Evolutionary conservation across 2,113 vertebrate genomes (phyloP).

Genomic region (Amphiprion percula): DNA sequence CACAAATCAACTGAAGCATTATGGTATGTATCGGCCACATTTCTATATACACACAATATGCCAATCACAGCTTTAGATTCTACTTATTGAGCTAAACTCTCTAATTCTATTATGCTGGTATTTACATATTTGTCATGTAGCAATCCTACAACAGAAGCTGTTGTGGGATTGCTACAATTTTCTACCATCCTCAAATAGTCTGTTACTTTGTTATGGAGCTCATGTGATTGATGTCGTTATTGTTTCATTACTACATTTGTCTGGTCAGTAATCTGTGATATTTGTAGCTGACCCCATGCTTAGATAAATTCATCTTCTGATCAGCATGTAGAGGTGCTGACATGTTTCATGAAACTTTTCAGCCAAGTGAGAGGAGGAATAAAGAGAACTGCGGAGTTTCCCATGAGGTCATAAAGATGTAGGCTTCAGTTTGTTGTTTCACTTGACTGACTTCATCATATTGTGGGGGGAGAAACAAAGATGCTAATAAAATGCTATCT

Average conservation of each 20-base stretch:
- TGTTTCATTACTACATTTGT: background rate
- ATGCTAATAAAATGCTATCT: background rate
- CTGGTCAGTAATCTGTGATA: background rate
- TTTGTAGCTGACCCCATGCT: background rate
- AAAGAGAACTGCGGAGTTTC: conserved; percentile 61
- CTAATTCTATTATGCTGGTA: too few species aligned
- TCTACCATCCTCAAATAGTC: background rate
- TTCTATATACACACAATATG: background rate
- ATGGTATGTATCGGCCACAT: conserved; percentile 56
- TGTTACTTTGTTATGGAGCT: background rate
- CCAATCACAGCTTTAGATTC: background rate
- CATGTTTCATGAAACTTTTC: background rate
- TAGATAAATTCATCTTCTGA: background rate
- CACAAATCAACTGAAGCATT: conserved; percentile 49
- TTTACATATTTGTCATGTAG: too few species aligned
- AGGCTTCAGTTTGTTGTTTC: conserved; percentile 26
- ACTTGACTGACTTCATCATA: background rate
- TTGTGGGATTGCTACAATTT: too few species aligned
- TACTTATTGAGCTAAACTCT: too few species aligned
- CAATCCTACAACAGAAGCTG: too few species aligned
- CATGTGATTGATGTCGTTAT: background rate
- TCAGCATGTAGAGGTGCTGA: background rate
- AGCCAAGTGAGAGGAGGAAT: conserved; percentile 23
- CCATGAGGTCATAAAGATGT: conserved; percentile 63
- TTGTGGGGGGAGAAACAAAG: background rate